A percentile compares a stretch with the other conserved stretches of the same genome.
phyloP scores from a whole-genome alignment of 2,113 vertebrate species.

The Puma concolor region DNA sequence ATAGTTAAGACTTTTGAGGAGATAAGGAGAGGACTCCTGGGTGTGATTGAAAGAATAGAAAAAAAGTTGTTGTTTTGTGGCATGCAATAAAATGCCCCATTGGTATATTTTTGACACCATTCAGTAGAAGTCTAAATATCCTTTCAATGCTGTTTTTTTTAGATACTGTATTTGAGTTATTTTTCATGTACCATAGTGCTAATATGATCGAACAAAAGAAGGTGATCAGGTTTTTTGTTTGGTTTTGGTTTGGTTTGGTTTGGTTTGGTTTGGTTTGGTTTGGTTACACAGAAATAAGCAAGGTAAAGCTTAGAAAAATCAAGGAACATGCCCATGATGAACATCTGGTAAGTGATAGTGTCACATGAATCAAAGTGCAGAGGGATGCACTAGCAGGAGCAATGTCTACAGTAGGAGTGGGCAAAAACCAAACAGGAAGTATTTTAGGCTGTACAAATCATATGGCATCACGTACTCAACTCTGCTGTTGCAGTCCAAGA shows the following conservation, averaged over 20 bases:
- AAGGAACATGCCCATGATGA: neutral
- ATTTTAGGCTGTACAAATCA: neutral
- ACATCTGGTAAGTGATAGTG: neutral
- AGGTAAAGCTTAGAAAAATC: neutral
- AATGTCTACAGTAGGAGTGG: fast-evolving
- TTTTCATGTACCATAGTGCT: neutral
- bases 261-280: too few relatives aligned
- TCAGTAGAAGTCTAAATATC: neutral
- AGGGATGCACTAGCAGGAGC: neutral
- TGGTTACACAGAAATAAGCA: neutral
- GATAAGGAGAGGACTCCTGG: neutral
- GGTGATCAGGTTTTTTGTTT: too few relatives aligned
- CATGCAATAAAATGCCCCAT: neutral
- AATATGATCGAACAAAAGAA: neutral
- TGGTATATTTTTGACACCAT: neutral
- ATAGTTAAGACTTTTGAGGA: neutral
- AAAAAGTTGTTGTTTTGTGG: neutral
- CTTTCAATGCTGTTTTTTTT: neutral
- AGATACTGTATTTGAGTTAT: neutral
- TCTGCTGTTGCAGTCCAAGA: neutral
- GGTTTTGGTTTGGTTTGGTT: too few relatives aligned
- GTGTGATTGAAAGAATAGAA: neutral
- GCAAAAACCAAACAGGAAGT: neutral
- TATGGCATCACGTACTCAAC: neutral
- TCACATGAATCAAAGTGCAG: neutral